Base-by-base conservation (phyloP, 2,113 vertebrate species). In the Psettodes erumei region DNA sequence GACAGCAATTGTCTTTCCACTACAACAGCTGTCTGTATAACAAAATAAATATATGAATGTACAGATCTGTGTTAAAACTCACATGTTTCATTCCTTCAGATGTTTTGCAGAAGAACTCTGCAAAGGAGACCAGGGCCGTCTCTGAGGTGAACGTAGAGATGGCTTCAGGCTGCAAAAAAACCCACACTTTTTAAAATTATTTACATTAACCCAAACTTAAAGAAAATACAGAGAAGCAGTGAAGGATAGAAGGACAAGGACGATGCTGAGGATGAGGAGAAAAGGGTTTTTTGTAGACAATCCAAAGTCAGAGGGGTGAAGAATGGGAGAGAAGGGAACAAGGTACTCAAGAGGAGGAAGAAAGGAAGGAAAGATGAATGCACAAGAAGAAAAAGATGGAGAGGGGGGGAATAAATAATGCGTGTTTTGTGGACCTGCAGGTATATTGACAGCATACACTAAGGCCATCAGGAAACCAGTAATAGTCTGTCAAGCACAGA, bases 61-160 rank as follows among this genome's bases (percentile, higher is more conserved):
- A n/a, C n/a, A n/a, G n/a, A 45, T 50, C 11, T 25, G 11, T 12
- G 11, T 56, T 45, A 45, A 55, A 65, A 90, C 93, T 93, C 79
- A 94, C 93, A 4, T 96, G 93, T 55, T 96, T 96, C 91, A 95
- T 94, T 79, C 93, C 94, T 27, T 94, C 94, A 21, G 95, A 91
- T 0, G 95, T 93, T 89, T 98, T 98, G 91, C 98, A 99, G 67
- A 99, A 99, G 86, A 97, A 96, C 74, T 99, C 96, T 0, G 98
- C 96, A 23, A 99, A 99, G 23, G 96, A 98, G 66, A 99, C 93
- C 86, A 99, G 90, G 30, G 97, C 96, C 0, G 96, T 95, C 63
- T 99, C 97, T 0, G 98, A 99, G 65, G 97, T 99, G 81, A 99
- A 99, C 1, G 96, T 95, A 0, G 96, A 97, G 92, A 99, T 97